A percentile compares a stretch with the other conserved stretches of the same genome.
Evolutionary conservation across 2,888 invertebrate genomes (phyloP).

Genomic region (Odontocerum albicorne): DNA sequence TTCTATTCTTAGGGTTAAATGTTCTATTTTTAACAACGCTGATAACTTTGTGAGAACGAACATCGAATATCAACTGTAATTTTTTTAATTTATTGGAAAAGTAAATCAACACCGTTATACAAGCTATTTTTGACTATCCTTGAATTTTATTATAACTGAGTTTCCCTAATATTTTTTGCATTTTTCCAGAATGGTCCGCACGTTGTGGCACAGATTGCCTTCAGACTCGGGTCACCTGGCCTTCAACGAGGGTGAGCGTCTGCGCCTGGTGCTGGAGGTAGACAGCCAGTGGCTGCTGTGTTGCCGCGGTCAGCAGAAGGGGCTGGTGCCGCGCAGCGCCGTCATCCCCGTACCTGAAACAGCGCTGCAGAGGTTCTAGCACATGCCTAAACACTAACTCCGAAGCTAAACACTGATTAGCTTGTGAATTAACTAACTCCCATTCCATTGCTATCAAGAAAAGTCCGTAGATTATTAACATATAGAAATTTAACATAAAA

Average conservation of each 20-base stretch:
- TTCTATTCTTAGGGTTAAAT: too few species aligned
- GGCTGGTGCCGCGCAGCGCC: slow-evolving; percentile 72
- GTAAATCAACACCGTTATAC: too few species aligned
- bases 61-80: too few species aligned
- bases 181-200: slow-evolving; percentile 65
- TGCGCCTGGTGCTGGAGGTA: slow-evolving; percentile 73
- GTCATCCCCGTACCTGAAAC: slow-evolving; percentile 51
- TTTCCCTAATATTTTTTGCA: too few species aligned
- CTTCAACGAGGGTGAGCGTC: slow-evolving; percentile 74
- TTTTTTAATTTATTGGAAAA: too few species aligned
- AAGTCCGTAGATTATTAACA: background rate
- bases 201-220: slow-evolving; percentile 72
- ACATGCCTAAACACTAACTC: slow-evolving; percentile 1
- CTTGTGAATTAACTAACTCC: background rate
- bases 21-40: too few species aligned
- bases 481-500: too few species aligned
- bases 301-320: slow-evolving; percentile 74
- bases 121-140: too few species aligned
- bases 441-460: background rate
- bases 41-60: too few species aligned
- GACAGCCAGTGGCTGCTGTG: slow-evolving; percentile 76
- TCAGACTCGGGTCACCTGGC: slow-evolving; percentile 77
- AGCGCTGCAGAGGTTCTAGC: slow-evolving; percentile 35
- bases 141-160: too few species aligned
- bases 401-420: background rate